A percentile compares a stretch with the other conserved stretches of the same genome.
These are phyloP conservation scores for Gryllus bimaculatus DNA, from an alignment of 1,140 invertebrate species.

Conservation along the genomic window DNA sequence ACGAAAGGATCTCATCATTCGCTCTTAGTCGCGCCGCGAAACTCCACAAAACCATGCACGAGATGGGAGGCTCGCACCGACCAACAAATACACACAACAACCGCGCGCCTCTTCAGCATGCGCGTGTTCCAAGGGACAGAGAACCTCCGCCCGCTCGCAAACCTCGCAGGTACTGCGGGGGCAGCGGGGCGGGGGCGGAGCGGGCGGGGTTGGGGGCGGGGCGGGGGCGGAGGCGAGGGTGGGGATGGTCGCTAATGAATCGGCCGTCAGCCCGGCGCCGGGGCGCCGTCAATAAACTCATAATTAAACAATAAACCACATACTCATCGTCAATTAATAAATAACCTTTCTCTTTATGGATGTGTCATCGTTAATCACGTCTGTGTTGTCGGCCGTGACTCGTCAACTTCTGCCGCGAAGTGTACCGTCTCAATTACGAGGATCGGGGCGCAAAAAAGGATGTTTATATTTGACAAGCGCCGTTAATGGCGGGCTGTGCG, in stretches of 20 bases:
- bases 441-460: neutral
- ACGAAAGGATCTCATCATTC: too few species aligned
- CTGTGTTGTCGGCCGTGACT: neutral
- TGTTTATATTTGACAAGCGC: constrained; percentile 4
- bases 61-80: too few species aligned
- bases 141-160: too few species aligned
- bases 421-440: neutral
- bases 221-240: neutral
- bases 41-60: too few species aligned
- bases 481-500: neutral
- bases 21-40: too few species aligned
- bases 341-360: neutral
- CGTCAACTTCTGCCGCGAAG: neutral
- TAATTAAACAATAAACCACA: constrained; percentile 6
- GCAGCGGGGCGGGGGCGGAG: too few species aligned
- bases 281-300: neutral
- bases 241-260: neutral
- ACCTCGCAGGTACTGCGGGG: too few species aligned
- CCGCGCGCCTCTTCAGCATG: too few species aligned
- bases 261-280: neutral
- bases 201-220: too few species aligned
- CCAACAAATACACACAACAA: too few species aligned
- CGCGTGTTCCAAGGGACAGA: too few species aligned
- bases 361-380: neutral
- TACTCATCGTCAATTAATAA: neutral